A percentile compares a stretch with the other conserved stretches of the same genome.
Conservation (phyloP, 2,797 vertebrate species). For the Silurus lanzhouensis region DNA sequence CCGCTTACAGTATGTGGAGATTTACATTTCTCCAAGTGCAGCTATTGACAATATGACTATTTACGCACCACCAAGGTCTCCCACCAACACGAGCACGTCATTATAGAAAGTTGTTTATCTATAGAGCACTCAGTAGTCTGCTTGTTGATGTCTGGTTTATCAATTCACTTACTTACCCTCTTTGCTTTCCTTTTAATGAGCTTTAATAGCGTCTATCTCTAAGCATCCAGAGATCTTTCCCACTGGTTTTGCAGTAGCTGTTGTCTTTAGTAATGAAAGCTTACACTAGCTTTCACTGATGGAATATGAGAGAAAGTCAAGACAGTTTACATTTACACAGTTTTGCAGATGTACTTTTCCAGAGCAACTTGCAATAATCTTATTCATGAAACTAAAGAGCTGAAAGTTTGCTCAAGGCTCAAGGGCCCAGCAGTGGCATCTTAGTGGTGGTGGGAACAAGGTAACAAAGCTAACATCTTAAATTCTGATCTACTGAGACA, state of each 20-base stretch:
- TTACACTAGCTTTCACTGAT: background rate
- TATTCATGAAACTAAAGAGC: too few species aligned
- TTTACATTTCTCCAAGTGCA: background rate
- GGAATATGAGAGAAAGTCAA: background rate
- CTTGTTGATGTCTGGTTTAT: conserved; percentile 4
- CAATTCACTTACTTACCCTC: background rate
- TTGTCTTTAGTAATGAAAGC: conserved; percentile 20
- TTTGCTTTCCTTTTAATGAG: background rate
- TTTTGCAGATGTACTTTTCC: too few species aligned
- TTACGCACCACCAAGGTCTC: background rate
- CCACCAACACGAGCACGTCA: background rate
- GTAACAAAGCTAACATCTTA: too few species aligned
- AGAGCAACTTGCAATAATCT: too few species aligned
- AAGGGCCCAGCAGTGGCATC: too few species aligned
- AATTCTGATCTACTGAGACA: too few species aligned
- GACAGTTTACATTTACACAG: too few species aligned
- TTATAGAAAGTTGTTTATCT: background rate
- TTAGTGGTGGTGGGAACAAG: too few species aligned
- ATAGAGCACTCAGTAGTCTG: background rate
- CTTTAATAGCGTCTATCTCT: background rate
- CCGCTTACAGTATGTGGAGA: background rate
- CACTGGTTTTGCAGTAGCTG: conserved; percentile 14
- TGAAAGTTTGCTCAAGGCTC: too few species aligned
- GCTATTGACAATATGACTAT: background rate
- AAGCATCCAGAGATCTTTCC: background rate